These are phyloP conservation scores for Montipora foliosa DNA, from an alignment of 64 coral and sea anemone species.

Conservation along the genomic window DNA sequence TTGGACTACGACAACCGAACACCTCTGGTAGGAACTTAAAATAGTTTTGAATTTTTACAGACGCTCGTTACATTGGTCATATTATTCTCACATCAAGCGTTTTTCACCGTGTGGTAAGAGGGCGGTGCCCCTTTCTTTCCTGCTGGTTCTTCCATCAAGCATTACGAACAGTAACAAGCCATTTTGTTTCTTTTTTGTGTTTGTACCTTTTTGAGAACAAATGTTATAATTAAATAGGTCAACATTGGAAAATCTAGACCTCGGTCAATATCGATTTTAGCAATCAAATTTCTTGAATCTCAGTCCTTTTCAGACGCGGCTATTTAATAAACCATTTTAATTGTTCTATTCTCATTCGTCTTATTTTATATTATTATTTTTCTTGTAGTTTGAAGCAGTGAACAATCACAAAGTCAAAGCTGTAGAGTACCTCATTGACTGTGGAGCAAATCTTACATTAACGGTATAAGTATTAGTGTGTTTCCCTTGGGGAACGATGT, in stretches of 20 bases:
- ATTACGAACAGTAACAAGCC: neutral
- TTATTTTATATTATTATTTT: neutral
- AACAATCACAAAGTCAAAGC: conserved; percentile 77
- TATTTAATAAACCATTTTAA: too few relatives aligned
- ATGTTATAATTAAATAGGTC: too few relatives aligned
- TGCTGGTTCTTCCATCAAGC: too few relatives aligned
- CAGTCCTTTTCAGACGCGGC: too few relatives aligned
- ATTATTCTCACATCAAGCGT: neutral
- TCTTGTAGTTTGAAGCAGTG: conserved; percentile 90
- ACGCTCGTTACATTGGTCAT: neutral
- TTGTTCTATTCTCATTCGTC: too few relatives aligned
- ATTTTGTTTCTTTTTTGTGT: neutral
- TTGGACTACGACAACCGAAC: conserved; percentile 82
- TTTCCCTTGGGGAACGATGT: neutral
- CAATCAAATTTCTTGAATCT: too few relatives aligned
- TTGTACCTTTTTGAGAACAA: too few relatives aligned
- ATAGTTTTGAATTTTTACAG: neutral
- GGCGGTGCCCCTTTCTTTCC: too few relatives aligned
- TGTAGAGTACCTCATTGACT: conserved; percentile 82
- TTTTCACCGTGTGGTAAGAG: too few relatives aligned
- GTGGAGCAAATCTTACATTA: conserved; percentile 56
- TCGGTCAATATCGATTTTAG: too few relatives aligned
- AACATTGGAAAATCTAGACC: too few relatives aligned
- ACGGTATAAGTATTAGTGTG: conserved; percentile 51
- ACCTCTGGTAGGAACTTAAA: conserved; percentile 65